phyloP scores from a whole-genome alignment of 2,888 invertebrate species.

The Chesias legatella region DNA sequence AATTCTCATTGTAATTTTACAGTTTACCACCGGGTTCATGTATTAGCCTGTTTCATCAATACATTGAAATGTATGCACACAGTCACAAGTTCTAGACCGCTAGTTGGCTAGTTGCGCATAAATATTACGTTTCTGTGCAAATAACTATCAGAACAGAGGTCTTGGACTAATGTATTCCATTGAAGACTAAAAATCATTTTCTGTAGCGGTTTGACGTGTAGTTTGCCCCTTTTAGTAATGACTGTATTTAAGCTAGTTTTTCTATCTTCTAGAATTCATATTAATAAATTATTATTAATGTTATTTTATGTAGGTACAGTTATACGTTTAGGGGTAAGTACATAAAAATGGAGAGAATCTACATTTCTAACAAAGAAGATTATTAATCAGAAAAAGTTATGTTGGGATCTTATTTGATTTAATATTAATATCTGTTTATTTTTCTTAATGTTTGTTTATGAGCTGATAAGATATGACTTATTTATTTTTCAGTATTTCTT shows the following conservation, averaged over 20 bases:
- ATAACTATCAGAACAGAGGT: too few relatives aligned
- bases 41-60: too few relatives aligned
- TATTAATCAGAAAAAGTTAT: conserved; percentile 7
- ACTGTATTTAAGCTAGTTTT: conserved; percentile 13
- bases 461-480: conserved; percentile 6
- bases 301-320: too few relatives aligned
- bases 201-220: background rate
- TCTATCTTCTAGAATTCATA: conserved; percentile 1
- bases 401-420: conserved; percentile 17
- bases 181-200: too few relatives aligned
- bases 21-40: too few relatives aligned
- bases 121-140: too few relatives aligned
- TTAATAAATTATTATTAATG: too few relatives aligned
- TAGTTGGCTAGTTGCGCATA: too few relatives aligned
- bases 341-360: background rate
- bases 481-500: conserved; percentile 17
- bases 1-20: too few relatives aligned
- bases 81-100: too few relatives aligned
- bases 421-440: conserved; percentile 23
- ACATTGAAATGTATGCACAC: too few relatives aligned
- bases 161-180: too few relatives aligned
- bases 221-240: conserved; percentile 5
- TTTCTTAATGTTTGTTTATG: conserved; percentile 4
- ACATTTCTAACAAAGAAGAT: conserved; percentile 12
- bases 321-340: conserved; percentile 4